Evolutionary conservation across 2,797 vertebrate genomes (phyloP).

Genomic region (Merluccius polli): DNA sequence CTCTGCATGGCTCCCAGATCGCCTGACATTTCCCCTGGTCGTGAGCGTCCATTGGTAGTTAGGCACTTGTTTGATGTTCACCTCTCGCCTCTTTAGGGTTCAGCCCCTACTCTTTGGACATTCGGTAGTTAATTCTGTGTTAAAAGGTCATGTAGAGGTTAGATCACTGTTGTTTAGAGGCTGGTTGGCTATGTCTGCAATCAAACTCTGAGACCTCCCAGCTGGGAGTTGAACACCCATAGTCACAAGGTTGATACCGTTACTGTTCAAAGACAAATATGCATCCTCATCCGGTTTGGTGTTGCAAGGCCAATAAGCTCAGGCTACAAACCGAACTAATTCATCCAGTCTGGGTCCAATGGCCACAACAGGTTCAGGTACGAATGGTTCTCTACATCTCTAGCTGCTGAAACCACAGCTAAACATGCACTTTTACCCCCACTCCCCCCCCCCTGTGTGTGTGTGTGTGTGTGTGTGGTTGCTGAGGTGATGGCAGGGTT

Average conservation of each 20-base stretch:
- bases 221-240: background rate
- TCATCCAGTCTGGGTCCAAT: constrained; percentile 14
- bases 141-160: background rate
- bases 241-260: background rate
- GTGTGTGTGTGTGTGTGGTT: constrained; percentile 58
- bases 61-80: constrained; percentile 47
- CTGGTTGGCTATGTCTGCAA: too few species aligned
- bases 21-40: background rate
- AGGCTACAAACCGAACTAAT: background rate
- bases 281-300: too few species aligned
- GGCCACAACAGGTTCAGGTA: constrained; percentile 42
- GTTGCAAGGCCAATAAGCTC: background rate
- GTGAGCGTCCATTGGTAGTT: constrained; percentile 52
- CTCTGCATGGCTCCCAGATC: constrained; percentile 5
- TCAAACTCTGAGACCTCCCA: background rate
- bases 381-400: constrained; percentile 42
- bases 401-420: constrained; percentile 48
- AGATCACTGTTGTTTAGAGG: background rate
- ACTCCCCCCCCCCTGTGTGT: constrained; percentile 21
- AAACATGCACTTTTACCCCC: constrained; percentile 53
- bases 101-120: background rate
- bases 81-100: constrained; percentile 15
- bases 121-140: background rate
- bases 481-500: constrained; percentile 72
- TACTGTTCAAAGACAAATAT: too few species aligned